phyloP scores from a whole-genome alignment of 2,113 vertebrate genomes.

The Cromileptes altivelis region DNA sequence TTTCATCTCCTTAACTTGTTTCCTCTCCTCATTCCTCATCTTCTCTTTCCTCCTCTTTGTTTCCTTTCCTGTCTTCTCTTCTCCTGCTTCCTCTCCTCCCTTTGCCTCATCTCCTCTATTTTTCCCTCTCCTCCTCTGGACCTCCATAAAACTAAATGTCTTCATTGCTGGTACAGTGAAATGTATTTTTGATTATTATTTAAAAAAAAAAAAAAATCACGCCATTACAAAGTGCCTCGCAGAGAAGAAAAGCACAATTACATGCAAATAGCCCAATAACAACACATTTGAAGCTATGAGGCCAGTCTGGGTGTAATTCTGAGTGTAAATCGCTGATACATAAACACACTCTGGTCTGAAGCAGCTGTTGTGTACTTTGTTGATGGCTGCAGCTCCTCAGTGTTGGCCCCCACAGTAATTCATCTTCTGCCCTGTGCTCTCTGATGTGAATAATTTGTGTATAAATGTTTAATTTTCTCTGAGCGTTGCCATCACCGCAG shows the following conservation, averaged over 20 bases:
- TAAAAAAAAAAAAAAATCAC: neutral
- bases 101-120: neutral
- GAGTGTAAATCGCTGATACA: slow-evolving; percentile 6
- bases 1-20: neutral
- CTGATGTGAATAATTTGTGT: slow-evolving; percentile 47
- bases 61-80: neutral
- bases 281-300: neutral
- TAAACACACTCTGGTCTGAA: slow-evolving; percentile 15
- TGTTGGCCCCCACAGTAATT: slow-evolving; percentile 19
- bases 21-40: slow-evolving; percentile 17
- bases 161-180: slow-evolving; percentile 27
- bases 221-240: neutral
- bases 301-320: neutral
- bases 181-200: slow-evolving; percentile 12
- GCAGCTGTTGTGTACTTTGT: slow-evolving; percentile 21
- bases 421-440: slow-evolving; percentile 26
- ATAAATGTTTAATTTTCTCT: slow-evolving; percentile 61
- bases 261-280: neutral
- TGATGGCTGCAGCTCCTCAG: slow-evolving; percentile 23
- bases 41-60: neutral
- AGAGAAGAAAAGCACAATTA: slow-evolving; percentile 8
- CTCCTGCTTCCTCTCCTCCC: neutral
- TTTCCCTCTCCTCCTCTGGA: neutral
- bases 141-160: slow-evolving; percentile 16
- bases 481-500: slow-evolving; percentile 30